Percentiles rank a stretch among this genome's conserved stretches.
Evolutionary conservation across 2,797 vertebrate genomes (phyloP).

Genomic region (Linurgus olivaceus): DNA sequence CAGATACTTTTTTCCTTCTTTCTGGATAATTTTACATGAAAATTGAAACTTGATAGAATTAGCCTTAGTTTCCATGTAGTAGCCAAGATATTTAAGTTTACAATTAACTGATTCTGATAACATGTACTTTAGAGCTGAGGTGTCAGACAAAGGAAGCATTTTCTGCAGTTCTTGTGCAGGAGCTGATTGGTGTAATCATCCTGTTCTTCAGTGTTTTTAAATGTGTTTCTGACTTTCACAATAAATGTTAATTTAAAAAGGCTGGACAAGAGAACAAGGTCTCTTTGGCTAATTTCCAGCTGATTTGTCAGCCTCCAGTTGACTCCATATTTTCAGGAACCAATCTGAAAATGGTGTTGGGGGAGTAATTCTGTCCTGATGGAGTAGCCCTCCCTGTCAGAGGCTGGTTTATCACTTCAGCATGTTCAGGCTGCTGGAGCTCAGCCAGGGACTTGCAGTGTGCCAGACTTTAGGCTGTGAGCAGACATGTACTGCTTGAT

Average conservation of each 20-base stretch:
- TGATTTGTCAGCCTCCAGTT: neutral
- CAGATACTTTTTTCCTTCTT: neutral
- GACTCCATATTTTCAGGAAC: slow-evolving; percentile 5
- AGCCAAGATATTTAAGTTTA: neutral
- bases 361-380: neutral
- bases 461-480: neutral
- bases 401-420: slow-evolving; percentile 18
- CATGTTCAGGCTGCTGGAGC: neutral
- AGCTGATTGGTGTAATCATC: neutral
- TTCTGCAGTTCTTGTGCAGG: neutral
- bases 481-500: neutral
- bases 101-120: neutral
- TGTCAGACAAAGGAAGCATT: neutral
- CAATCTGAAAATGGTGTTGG: neutral
- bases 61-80: neutral
- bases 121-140: neutral
- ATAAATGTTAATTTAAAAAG: neutral
- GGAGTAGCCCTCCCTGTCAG: neutral
- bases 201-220: neutral
- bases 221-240: neutral
- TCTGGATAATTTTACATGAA: neutral
- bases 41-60: neutral
- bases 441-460: neutral
- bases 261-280: neutral
- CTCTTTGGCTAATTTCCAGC: slow-evolving; percentile 3